Evolutionary conservation across 1,140 invertebrate genomes (phyloP).

Genomic region (Campodea augens): DNA sequence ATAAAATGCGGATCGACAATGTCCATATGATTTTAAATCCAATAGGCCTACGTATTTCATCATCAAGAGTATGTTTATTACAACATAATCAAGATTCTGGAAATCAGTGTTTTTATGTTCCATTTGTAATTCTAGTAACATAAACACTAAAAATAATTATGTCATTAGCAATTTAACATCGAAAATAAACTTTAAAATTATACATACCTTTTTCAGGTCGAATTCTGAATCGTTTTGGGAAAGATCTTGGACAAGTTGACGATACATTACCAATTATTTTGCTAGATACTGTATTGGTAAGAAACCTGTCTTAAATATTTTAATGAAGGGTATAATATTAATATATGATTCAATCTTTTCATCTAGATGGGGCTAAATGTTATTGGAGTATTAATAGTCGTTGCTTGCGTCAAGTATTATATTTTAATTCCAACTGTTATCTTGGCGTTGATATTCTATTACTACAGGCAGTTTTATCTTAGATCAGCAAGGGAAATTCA

Average conservation of each 20-base stretch:
- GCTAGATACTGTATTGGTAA: constrained; percentile 50
- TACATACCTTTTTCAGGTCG: constrained; percentile 27
- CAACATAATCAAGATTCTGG: constrained; percentile 1
- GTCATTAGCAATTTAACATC: too few species aligned
- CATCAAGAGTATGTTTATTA: too few species aligned
- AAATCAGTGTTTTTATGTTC: background rate
- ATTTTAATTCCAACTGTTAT: constrained; percentile 46
- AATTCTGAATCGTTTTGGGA: constrained; percentile 54
- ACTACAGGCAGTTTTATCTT: constrained; percentile 56
- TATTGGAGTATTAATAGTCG: constrained; percentile 50
- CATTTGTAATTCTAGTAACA: background rate
- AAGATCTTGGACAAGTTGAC: constrained; percentile 63
- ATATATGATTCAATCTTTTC: constrained; percentile 7
- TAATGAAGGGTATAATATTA: too few species aligned
- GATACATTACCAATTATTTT: constrained; percentile 60
- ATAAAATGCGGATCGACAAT: too few species aligned
- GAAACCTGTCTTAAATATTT: constrained; percentile 2
- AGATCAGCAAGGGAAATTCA: constrained; percentile 65
- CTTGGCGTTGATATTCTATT: constrained; percentile 47
- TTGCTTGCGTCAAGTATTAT: constrained; percentile 52
- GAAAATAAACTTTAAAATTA: too few species aligned
- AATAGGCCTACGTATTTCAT: too few species aligned
- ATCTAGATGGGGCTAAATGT: constrained; percentile 48
- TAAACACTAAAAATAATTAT: background rate
- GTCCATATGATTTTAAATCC: too few species aligned